phyloP scores from a whole-genome alignment of 2,113 vertebrate genomes.

The Dasypus novemcinctus region DNA sequence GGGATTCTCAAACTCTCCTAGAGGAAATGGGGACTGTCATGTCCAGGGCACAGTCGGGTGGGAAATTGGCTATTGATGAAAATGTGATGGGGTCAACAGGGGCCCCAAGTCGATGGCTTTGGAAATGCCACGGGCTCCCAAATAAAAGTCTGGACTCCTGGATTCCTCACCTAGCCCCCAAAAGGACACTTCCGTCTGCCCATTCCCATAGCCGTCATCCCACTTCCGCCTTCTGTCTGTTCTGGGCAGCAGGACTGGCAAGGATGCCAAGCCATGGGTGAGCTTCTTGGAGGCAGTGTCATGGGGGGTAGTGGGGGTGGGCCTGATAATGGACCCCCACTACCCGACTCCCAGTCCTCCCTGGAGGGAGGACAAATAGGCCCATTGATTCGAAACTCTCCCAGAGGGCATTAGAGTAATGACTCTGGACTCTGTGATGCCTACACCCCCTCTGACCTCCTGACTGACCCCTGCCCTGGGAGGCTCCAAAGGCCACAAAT shows the following conservation, averaged over 20 bases:
- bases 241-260: slow-evolving; percentile 36
- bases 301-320: slow-evolving; percentile 40
- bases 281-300: slow-evolving; percentile 56
- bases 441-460: slow-evolving; percentile 74
- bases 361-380: slow-evolving; percentile 75
- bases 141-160: slow-evolving; percentile 40
- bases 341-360: slow-evolving; percentile 71
- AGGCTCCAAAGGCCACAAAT: slow-evolving; percentile 78
- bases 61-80: slow-evolving; percentile 29
- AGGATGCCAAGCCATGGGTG: slow-evolving; percentile 27
- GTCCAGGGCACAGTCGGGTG: not conserved
- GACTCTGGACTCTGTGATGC: slow-evolving; percentile 78
- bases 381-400: slow-evolving; percentile 76
- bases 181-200: slow-evolving; percentile 24
- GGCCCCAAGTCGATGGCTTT: not conserved
- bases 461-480: slow-evolving; percentile 78
- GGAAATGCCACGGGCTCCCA: slow-evolving; percentile 27
- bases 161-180: slow-evolving; percentile 34
- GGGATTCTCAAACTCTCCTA: slow-evolving; percentile 43
- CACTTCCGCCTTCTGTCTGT: slow-evolving; percentile 60
- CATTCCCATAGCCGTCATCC: slow-evolving; percentile 13
- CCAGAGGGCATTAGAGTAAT: slow-evolving; percentile 77
- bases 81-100: not conserved
- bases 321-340: slow-evolving; percentile 69
- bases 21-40: not conserved